A percentile compares a stretch with the other conserved stretches of the same genome.
These are phyloP conservation scores for Emydura subglobosa DNA, from an alignment of 2,113 vertebrate genomes.

Conservation along the genomic window DNA sequence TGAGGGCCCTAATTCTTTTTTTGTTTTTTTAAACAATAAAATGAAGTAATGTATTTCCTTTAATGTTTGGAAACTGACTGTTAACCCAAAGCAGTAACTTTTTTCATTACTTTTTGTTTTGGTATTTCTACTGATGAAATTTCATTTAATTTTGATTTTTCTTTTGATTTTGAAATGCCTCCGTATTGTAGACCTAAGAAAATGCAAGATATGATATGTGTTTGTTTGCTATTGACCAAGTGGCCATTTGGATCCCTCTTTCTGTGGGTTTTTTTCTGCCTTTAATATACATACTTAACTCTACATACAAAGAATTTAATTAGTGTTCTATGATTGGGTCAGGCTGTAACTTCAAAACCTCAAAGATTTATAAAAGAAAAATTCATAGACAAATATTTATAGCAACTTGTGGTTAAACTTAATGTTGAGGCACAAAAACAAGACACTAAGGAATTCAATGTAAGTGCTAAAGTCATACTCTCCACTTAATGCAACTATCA, in stretches of 20 bases:
- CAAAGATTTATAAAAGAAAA: neutral
- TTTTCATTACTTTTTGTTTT: neutral
- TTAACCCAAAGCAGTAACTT: neutral
- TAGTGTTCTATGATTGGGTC: neutral
- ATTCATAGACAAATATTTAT: neutral
- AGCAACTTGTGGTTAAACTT: neutral
- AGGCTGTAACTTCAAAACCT: neutral
- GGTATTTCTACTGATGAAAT: neutral
- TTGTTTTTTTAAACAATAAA: neutral
- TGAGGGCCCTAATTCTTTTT: neutral
- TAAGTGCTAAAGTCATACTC: no score
- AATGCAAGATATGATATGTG: neutral
- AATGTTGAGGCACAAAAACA: no score
- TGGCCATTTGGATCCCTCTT: neutral
- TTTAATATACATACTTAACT: no score
- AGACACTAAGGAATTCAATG: no score
- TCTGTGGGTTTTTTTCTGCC: neutral
- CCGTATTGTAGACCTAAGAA: neutral
- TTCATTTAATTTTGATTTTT: neutral
- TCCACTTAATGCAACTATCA: no score
- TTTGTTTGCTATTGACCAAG: neutral
- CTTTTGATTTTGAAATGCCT: neutral
- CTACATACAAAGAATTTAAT: neutral
- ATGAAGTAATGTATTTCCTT: neutral
- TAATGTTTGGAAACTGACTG: neutral